These are phyloP conservation scores for Lobophora halterata DNA, from an alignment of 2,888 invertebrate genomes.

Conservation along the genomic window DNA sequence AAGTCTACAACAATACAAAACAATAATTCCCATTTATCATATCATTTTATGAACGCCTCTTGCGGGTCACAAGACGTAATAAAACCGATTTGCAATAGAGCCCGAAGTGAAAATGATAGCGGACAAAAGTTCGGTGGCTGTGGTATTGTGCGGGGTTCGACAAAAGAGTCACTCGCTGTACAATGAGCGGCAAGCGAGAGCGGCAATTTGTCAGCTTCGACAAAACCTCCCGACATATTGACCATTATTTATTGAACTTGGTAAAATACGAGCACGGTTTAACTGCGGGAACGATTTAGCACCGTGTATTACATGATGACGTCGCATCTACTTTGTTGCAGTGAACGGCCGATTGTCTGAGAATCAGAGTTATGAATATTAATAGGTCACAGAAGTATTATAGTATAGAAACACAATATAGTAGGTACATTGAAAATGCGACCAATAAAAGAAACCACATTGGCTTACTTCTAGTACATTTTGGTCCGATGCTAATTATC, in stretches of 20 bases:
- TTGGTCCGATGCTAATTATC: too few relatives aligned
- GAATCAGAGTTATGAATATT: slow-evolving; percentile 21
- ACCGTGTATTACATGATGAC: slow-evolving; percentile 72
- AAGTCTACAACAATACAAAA: slow-evolving; percentile 50
- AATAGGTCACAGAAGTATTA: too few relatives aligned
- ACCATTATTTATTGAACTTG: slow-evolving; percentile 77
- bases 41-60: slow-evolving; percentile 51
- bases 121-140: slow-evolving; percentile 64
- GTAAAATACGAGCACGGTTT: slow-evolving; percentile 68
- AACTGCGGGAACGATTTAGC: slow-evolving; percentile 75
- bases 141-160: slow-evolving; percentile 58
- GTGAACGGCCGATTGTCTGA: slow-evolving; percentile 35
- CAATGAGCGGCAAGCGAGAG: slow-evolving; percentile 72
- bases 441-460: too few relatives aligned
- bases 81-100: slow-evolving; percentile 65
- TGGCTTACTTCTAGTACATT: too few relatives aligned
- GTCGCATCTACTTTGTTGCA: slow-evolving; percentile 61
- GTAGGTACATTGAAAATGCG: too few relatives aligned
- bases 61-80: slow-evolving; percentile 63
- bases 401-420: too few relatives aligned
- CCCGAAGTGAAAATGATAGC: slow-evolving; percentile 74
- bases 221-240: slow-evolving; percentile 76
- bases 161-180: slow-evolving; percentile 65
- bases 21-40: slow-evolving; percentile 68
- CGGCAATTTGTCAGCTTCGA: slow-evolving; percentile 78